Evolutionary conservation across 1,140 invertebrate species (phyloP).

Genomic region (Eriocheir sinensis): DNA sequence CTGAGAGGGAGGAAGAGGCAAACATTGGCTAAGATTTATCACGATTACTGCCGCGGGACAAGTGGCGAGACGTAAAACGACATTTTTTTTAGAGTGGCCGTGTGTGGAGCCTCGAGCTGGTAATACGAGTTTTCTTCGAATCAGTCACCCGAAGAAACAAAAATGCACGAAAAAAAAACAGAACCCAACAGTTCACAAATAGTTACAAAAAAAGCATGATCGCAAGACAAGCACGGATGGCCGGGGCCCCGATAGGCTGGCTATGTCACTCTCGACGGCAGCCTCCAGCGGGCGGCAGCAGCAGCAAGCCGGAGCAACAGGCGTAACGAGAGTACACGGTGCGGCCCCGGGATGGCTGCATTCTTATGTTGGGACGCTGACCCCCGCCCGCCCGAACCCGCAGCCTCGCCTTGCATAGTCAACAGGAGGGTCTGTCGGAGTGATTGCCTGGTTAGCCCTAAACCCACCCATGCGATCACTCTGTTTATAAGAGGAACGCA

Average conservation of each 20-base stretch:
- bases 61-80: too few relatives aligned
- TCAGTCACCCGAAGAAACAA: not conserved
- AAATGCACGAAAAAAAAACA: not conserved
- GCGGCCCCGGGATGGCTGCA: not conserved
- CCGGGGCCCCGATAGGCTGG: not conserved
- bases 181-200: not conserved
- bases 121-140: not conserved
- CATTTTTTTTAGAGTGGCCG: not conserved
- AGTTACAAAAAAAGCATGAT: not conserved
- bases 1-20: not conserved
- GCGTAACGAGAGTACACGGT: not conserved
- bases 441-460: not conserved
- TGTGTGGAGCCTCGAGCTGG: not conserved
- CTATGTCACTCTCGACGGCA: not conserved
- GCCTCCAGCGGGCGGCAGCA: not conserved
- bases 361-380: conserved; percentile 4
- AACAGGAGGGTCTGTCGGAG: not conserved
- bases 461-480: not conserved
- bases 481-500: not conserved
- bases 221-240: not conserved
- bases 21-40: not conserved
- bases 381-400: not conserved
- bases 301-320: not conserved
- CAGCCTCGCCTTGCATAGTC: not conserved
- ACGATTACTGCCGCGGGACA: not conserved